Percentiles rank a stretch among this genome's conserved stretches.
phyloP scores from a whole-genome alignment of 2,113 vertebrate genomes.

The Tachysurus vachellii region DNA sequence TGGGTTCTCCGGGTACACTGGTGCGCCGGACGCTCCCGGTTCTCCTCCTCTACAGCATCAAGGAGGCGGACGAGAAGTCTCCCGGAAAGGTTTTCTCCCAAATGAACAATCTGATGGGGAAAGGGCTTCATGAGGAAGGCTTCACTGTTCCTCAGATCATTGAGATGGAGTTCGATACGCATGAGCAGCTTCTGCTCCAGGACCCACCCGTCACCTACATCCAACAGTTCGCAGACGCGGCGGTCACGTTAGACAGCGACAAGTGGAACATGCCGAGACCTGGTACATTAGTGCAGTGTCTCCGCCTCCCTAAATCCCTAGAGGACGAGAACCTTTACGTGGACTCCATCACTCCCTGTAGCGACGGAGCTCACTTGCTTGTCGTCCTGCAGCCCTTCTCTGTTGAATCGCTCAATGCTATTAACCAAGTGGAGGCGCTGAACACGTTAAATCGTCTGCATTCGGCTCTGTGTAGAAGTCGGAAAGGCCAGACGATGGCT shows the following conservation, averaged over 20 bases:
- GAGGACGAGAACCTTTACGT: constrained; percentile 96
- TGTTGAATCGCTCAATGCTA: constrained; percentile 87
- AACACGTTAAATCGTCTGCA: constrained; percentile 99
- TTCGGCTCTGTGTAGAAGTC: constrained; percentile 91
- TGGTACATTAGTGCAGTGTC: constrained; percentile 92
- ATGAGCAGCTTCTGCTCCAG: constrained; percentile 95
- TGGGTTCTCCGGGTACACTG: constrained; percentile 79
- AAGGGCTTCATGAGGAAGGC: constrained; percentile 95
- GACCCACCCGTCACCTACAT: constrained; percentile 98
- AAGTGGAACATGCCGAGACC: constrained; percentile 96
- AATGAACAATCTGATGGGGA: constrained; percentile 98
- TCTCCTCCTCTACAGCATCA: constrained; percentile 95
- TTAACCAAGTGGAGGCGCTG: constrained; percentile 98
- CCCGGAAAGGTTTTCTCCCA: constrained; percentile 95
- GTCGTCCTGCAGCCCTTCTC: constrained; percentile 88
- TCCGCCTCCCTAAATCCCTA: constrained; percentile 91
- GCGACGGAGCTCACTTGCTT: constrained; percentile 93
- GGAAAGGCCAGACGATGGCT: constrained; percentile 85
- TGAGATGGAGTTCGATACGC: constrained; percentile 97
- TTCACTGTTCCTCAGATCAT: constrained; percentile 99
- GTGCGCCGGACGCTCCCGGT: constrained; percentile 93
- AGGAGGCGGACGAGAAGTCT: constrained; percentile 95
- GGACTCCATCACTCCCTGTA: constrained; percentile 95
- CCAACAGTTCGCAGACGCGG: constrained; percentile 96
- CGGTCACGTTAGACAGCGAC: constrained; percentile 87